Conservation (phyloP, 2,888 invertebrate genomes). For the Seira sanloemensis region DNA sequence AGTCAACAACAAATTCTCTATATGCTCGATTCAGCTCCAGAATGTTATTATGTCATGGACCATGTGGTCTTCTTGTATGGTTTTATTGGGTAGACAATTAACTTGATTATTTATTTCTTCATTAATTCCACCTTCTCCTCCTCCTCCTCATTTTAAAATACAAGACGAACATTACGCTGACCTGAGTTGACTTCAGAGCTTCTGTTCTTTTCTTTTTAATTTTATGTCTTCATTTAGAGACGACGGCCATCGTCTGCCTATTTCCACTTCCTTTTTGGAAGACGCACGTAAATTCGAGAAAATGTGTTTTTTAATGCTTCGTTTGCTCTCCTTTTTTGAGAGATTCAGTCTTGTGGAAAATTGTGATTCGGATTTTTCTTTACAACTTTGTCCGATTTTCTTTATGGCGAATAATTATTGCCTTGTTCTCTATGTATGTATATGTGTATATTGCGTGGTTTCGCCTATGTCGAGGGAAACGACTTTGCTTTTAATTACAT, state of each 20-base stretch:
- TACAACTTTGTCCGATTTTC: conserved; percentile 6
- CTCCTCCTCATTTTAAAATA: conserved; percentile 17
- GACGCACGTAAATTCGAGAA: neutral
- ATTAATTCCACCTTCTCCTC: conserved; percentile 56
- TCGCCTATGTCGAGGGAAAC: neutral
- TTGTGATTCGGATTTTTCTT: conserved; percentile 38
- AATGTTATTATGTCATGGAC: conserved; percentile 35
- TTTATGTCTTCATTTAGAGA: conserved; percentile 33
- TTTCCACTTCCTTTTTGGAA: neutral
- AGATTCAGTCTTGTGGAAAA: conserved; percentile 48
- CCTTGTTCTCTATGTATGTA: conserved; percentile 16
- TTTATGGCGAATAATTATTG: conserved; percentile 40
- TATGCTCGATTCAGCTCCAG: neutral
- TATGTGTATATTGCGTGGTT: neutral
- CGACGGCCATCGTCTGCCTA: neutral
- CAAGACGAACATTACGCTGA: neutral
- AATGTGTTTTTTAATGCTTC: neutral
- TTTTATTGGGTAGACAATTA: conserved; percentile 53
- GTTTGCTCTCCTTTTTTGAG: neutral
- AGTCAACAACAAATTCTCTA: neutral
- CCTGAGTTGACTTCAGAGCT: conserved; percentile 12
- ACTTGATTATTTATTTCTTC: conserved; percentile 58
- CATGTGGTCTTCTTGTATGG: conserved; percentile 7
- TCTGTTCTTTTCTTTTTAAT: conserved; percentile 18
- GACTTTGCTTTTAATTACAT: conserved; percentile 47